Evolutionary conservation across 2,888 invertebrate species (phyloP), one percentile per base, ranked within the genome.

Genomic region (Apantesis nais): DNA sequence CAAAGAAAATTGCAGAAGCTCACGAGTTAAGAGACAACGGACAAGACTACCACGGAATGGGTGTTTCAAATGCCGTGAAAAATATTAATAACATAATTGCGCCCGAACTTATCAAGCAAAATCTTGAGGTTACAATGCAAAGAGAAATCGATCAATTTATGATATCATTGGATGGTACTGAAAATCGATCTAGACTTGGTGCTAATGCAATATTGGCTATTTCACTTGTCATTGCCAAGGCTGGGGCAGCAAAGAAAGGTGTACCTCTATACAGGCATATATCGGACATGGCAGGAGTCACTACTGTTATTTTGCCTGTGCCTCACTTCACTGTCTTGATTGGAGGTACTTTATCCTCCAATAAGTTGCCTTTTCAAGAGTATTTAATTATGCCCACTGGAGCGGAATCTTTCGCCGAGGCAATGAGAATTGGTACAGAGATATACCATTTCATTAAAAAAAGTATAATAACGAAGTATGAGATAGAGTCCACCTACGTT

Each of bases 311-410:
- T 81, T 95, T 99, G 67, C 99, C 99, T 8, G 98, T 99, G 4
- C 99, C 99, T 29, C 99, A 99, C 66, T 99, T 99, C 92, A 99
- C 99, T 86, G 98, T 99, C 25, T 98, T 99, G 91, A 99, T 99
- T 84, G 99, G 99, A 69, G 99, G 99, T 34, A 97, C 97, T 34
- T 98, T 99, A 84, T 98, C 99, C 79, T 99, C 99, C 71, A 99
- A 99, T 93, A 99, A 98, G 87, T 92, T 99, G 82, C 98, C 98
- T 69, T 98, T 99, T 97, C 98, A 98, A 92, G 99, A 99, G 92
- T 99, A 99, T 93, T 97, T 97, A 96, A 97, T 99, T 81, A 96
- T 99, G 83, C 99, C 99, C 37, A 97, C 97, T 67, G 99, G 99
- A 48, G 99, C 99, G 22, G 87, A 96, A 4, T 97, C 97, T 58